Conservation (phyloP, 2,113 vertebrate species). For the Mesoclemmys tuberculata region DNA sequence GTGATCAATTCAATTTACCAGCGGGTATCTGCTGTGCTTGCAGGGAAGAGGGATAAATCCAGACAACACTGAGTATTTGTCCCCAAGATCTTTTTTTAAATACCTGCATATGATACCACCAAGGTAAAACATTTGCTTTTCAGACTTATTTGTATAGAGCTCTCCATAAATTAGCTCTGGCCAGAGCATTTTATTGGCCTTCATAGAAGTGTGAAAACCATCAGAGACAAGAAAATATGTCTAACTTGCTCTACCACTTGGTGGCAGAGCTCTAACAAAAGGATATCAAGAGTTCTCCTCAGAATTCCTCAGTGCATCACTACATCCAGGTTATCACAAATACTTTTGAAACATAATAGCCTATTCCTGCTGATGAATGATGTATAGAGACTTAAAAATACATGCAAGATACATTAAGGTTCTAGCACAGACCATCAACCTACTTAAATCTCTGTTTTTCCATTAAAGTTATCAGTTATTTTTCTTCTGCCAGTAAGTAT, state of each 20-base stretch:
- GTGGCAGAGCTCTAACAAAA: not conserved
- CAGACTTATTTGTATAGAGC: not conserved
- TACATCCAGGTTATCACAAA: not conserved
- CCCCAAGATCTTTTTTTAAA: not conserved
- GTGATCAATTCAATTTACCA: not conserved
- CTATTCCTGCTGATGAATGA: not conserved
- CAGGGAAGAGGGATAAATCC: not conserved
- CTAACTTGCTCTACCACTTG: not conserved
- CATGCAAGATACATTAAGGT: not conserved
- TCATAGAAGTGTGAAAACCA: not conserved
- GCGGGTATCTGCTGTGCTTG: not conserved
- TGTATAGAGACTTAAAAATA: not conserved
- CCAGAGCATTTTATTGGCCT: not conserved
- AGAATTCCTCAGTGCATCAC: not conserved
- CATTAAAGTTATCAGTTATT: not conserved
- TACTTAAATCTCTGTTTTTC: not conserved
- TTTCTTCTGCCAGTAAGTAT: not conserved
- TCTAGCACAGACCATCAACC: not conserved
- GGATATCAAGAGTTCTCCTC: not conserved
- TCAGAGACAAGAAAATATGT: not conserved
- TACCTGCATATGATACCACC: not conserved
- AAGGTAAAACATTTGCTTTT: not conserved
- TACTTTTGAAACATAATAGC: not conserved
- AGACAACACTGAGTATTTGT: not conserved
- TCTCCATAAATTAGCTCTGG: not conserved